Evolutionary conservation across 2,797 vertebrate genomes (phyloP).

Genomic region (Oreochromis grahami): DNA sequence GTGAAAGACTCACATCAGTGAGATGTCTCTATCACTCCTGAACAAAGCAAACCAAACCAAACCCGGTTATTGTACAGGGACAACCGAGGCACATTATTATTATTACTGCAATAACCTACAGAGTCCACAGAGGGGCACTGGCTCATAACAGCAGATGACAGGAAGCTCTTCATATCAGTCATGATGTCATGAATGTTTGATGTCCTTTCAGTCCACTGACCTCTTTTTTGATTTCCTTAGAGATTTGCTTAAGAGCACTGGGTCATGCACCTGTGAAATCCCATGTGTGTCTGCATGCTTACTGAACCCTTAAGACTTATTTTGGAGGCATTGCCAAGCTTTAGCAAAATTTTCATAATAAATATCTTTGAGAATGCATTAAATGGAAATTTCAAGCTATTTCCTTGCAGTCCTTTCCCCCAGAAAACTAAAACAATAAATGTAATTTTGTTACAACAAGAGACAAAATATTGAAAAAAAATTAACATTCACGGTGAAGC

Average conservation of each 20-base stretch:
- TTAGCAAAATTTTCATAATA: background rate
- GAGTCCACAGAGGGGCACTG: conserved; percentile 70
- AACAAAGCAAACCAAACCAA: background rate
- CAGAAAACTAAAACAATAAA: background rate
- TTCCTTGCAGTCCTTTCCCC: background rate
- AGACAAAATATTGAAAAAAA: background rate
- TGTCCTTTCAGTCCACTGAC: conserved; percentile 68
- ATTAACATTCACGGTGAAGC: background rate
- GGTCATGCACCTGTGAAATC: conserved; percentile 22
- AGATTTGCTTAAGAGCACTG: conserved; percentile 46
- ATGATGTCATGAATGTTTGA: conserved; percentile 72
- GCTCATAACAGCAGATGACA: conserved; percentile 13
- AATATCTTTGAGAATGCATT: background rate
- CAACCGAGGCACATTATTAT: background rate
- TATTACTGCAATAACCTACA: conserved; percentile 55
- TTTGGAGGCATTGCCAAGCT: background rate
- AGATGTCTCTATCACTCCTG: background rate
- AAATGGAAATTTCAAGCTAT: background rate
- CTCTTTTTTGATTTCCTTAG: conserved; percentile 60
- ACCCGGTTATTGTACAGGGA: conserved; percentile 15
- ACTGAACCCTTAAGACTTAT: conserved; percentile 1
- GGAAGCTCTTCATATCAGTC: conserved; percentile 20
- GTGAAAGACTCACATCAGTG: background rate
- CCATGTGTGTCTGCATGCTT: background rate
- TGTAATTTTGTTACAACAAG: background rate